Conservation (phyloP, 2,113 vertebrate genomes). For the Labeo rohita region DNA sequence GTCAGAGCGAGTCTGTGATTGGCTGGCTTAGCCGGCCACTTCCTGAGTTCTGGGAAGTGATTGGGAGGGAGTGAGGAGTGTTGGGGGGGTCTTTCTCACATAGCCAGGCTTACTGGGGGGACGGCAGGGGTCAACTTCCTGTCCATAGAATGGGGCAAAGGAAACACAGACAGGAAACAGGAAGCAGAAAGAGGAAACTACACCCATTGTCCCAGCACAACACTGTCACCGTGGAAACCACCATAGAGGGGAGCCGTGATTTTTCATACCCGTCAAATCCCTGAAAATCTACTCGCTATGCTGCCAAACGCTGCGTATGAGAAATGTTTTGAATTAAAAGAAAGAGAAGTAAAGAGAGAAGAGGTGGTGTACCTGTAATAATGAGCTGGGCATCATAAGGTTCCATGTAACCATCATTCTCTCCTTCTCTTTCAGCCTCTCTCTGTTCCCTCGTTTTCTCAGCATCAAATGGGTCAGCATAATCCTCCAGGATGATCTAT, state of each 20-base stretch:
- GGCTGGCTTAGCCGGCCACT: conserved; percentile 69
- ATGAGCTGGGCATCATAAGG: conserved; percentile 96
- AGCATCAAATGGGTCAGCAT: conserved; percentile 92
- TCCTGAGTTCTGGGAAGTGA: conserved; percentile 82
- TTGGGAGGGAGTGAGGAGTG: conserved; percentile 60
- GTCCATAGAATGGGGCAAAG: conserved; percentile 79
- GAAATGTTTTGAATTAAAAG: background rate
- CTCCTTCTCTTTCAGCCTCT: conserved; percentile 86
- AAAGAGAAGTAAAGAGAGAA: background rate
- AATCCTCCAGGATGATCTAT: conserved; percentile 94
- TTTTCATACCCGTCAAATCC: conserved; percentile 31
- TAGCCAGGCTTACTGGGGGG: conserved; percentile 50
- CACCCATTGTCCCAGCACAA: conserved; percentile 82
- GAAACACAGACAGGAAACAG: conserved; percentile 83
- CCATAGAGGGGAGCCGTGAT: conserved; percentile 58
- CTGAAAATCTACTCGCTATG: conserved; percentile 24
- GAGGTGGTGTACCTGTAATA: conserved; percentile 85
- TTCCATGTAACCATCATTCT: conserved; percentile 96
- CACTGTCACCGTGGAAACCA: conserved; percentile 76
- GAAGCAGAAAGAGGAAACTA: conserved; percentile 84
- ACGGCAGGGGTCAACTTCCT: conserved; percentile 72
- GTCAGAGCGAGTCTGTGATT: conserved; percentile 74
- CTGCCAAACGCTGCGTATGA: background rate
- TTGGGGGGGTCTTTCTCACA: conserved; percentile 66
- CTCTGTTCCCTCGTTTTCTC: conserved; percentile 89